Base-by-base conservation (phyloP, 2,797 vertebrate species). In the Brachymystax lenok region DNA sequence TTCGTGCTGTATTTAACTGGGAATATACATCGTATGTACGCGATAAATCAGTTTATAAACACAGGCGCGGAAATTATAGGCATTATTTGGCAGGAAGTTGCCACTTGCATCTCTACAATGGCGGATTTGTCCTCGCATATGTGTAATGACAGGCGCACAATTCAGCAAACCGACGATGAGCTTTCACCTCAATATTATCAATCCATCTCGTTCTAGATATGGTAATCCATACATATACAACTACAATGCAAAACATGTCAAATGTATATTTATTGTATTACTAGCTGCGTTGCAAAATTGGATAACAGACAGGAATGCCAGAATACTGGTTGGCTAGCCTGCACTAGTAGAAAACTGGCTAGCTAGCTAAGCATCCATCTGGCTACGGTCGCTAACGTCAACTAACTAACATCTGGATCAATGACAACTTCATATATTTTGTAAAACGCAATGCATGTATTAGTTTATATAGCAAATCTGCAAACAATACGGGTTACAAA, bases 1-100 rank as follows among this genome's bases (percentile, higher is more conserved):
- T 12, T 46, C 2, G 40, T 46, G 40, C 0, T 46, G 40, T 12
- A 21, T 3, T 61, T 24, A 10, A 24, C 59, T 63, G 2, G 8
- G 59, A 13, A 63, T 24, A 27, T 63, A 27, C 24, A 13, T 10
- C 10, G 2, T 46, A 46, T 24, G 21, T 13, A 27, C 24, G 27
- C 24, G 10, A 12, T 63, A 27, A 24, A 63, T 63, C 7, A 4
- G 59, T 30, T 73, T 78, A 46, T 46, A 13, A 46, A 46, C 40
- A 46, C 40, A 28, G 50, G 35, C 50, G 16, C 21, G 7, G 6
- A n/a, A 66, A 71, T 30, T 5, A 19, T 66, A 71, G 3, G n/a
- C 84, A 88, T 54, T 84, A 82, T 90, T 79, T 91, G 77, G 82
- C 90, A 92, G 87, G 88, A 92, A 86, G 85, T 84, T 17, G 16